phyloP scores from a whole-genome alignment of 2,888 invertebrate genomes.

The Brenthis ino region DNA sequence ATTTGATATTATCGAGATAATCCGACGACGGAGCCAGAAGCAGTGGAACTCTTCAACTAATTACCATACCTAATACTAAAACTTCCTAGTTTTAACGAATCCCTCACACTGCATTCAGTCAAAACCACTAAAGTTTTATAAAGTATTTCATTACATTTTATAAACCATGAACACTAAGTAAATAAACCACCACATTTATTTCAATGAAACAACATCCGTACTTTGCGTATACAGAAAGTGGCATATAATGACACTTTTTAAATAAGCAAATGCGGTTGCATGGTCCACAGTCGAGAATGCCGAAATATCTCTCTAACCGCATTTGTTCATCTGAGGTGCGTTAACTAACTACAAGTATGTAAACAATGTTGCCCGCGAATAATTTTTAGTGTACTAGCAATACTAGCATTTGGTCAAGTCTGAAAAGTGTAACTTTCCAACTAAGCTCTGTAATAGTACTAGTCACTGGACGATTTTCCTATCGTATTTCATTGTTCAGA shows the following conservation, averaged over 20 bases:
- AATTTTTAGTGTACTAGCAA: constrained; percentile 21
- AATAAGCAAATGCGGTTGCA: constrained; percentile 53
- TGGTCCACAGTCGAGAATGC: constrained; percentile 50
- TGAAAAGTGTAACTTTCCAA: constrained; percentile 18
- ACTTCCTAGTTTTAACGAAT: too few relatives aligned
- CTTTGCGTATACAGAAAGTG: constrained; percentile 19
- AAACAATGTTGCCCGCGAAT: constrained; percentile 29
- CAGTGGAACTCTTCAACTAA: too few relatives aligned
- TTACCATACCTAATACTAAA: too few relatives aligned
- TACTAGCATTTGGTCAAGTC: constrained; percentile 21
- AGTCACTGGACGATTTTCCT: constrained; percentile 10
- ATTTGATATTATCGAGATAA: too few relatives aligned
- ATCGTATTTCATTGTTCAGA: constrained; percentile 23
- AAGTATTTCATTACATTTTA: too few relatives aligned
- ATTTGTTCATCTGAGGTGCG: constrained; percentile 26
- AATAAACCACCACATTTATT: too few relatives aligned
- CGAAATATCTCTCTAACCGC: constrained; percentile 49
- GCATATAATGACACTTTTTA: constrained; percentile 52
- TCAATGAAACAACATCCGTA: background rate
- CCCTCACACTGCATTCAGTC: too few relatives aligned
- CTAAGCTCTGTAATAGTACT: constrained; percentile 9
- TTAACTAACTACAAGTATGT: constrained; percentile 29
- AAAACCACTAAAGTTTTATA: too few relatives aligned
- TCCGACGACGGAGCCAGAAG: too few relatives aligned
- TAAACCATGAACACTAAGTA: too few relatives aligned